Conservation (phyloP, 2,888 invertebrate genomes). For the Colostygia pectinataria region DNA sequence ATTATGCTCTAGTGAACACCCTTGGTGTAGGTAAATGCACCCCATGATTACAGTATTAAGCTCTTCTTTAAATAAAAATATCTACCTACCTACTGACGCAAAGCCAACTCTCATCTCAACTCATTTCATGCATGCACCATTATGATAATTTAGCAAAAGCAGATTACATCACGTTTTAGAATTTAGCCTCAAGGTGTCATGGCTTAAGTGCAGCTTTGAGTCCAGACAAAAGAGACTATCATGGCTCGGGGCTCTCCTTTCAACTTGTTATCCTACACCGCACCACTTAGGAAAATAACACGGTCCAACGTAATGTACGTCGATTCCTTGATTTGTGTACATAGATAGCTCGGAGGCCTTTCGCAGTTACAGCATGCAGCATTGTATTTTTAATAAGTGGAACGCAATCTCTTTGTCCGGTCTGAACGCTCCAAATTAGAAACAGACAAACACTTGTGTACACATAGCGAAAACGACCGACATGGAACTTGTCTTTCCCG, state of each 20-base stretch:
- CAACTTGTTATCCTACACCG: slow-evolving; percentile 56
- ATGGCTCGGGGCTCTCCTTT: slow-evolving; percentile 37
- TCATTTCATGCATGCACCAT: neutral
- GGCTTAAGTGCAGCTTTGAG: slow-evolving; percentile 39
- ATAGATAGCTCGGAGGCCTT: slow-evolving; percentile 20
- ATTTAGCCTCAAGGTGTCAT: slow-evolving; percentile 56
- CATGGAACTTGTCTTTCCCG: slow-evolving; percentile 62
- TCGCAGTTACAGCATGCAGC: neutral
- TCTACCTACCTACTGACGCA: too few species aligned
- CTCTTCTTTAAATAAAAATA: too few species aligned
- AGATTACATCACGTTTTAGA: slow-evolving; percentile 52
- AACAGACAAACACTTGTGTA: slow-evolving; percentile 61
- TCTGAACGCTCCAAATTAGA: slow-evolving; percentile 56
- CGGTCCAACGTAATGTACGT: slow-evolving; percentile 50
- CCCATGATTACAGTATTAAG: neutral
- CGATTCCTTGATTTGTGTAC: slow-evolving; percentile 45
- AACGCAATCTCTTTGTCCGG: slow-evolving; percentile 31
- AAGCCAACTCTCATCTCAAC: too few species aligned
- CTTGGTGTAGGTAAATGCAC: slow-evolving; percentile 33
- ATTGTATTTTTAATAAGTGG: slow-evolving; percentile 19
- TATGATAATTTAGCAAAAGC: slow-evolving; percentile 44
- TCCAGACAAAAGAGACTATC: slow-evolving; percentile 51
- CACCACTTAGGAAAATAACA: slow-evolving; percentile 65
- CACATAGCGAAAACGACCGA: slow-evolving; percentile 51
- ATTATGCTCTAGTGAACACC: slow-evolving; percentile 51